Evolutionary conservation across 2,113 vertebrate species (phyloP).

Genomic region (Brevimyrus niger): DNA sequence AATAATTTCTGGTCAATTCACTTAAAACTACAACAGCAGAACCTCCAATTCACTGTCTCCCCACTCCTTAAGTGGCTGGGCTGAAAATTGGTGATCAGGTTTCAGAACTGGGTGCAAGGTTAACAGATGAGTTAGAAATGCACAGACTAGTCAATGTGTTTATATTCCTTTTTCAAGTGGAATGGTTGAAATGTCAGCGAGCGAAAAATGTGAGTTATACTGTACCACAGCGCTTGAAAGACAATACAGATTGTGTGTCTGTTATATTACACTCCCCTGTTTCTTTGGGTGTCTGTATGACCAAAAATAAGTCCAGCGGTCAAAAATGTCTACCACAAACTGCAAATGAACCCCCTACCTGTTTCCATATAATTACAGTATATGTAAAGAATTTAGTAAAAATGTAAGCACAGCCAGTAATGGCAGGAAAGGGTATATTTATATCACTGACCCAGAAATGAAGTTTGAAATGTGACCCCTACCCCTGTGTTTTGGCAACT

Average conservation of each 20-base stretch:
- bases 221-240: not conserved
- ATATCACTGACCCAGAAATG: not conserved
- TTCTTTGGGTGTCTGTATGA: not conserved
- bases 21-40: not conserved
- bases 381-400: not conserved
- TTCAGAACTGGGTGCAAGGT: not conserved
- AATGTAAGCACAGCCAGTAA: not conserved
- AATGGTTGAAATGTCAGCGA: not conserved
- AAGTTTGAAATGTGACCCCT: not conserved
- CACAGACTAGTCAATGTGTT: not conserved
- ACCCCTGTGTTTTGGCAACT: not conserved
- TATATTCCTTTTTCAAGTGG: not conserved
- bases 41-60: not conserved
- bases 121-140: not conserved
- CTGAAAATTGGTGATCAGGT: not conserved
- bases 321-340: not conserved
- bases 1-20: not conserved
- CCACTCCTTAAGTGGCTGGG: not conserved
- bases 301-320: not conserved
- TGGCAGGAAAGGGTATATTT: not conserved
- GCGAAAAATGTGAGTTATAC: not conserved
- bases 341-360: not conserved
- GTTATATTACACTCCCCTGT: not conserved
- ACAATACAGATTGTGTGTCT: not conserved
- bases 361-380: not conserved